Conservation (phyloP, 2,888 invertebrate species). For the Lacanobia oleracea region DNA sequence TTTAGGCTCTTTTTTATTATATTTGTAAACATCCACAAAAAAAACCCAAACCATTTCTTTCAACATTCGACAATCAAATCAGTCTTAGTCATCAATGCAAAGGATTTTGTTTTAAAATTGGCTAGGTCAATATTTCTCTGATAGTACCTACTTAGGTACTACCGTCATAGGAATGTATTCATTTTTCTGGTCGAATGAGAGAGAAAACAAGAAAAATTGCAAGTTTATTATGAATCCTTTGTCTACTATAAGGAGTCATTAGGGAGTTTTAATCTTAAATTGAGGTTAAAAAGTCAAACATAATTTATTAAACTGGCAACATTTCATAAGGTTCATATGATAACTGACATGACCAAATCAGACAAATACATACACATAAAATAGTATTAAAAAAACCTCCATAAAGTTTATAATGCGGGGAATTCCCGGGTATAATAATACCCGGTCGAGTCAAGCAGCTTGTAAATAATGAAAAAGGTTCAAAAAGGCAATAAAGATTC, state of each 20-base stretch:
- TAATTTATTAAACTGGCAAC: conserved; percentile 16
- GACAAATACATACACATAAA: conserved; percentile 30
- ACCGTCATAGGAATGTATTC: conserved; percentile 1
- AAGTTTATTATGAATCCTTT: background rate
- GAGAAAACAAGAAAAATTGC: conserved; percentile 30
- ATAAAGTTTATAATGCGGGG: conserved; percentile 19
- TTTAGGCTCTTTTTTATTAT: too few relatives aligned
- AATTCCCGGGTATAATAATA: conserved; percentile 36
- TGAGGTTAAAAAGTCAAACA: background rate
- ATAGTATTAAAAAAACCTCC: conserved; percentile 31
- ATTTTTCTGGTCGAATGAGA: conserved; percentile 5
- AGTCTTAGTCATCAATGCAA: too few relatives aligned
- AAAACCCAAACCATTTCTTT: too few relatives aligned
- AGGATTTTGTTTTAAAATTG: too few relatives aligned
- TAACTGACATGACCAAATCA: conserved; percentile 14
- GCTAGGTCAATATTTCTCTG: too few relatives aligned
- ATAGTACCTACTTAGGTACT: background rate
- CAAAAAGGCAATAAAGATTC: conserved; percentile 63
- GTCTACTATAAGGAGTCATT: background rate
- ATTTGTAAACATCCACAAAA: too few relatives aligned
- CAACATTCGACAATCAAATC: too few relatives aligned
- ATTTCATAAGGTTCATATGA: conserved; percentile 19
- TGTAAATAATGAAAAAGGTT: conserved; percentile 55
- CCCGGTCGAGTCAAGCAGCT: conserved; percentile 25
- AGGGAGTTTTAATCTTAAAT: background rate